These are phyloP conservation scores for Chrysotoxum bicinctum DNA, from an alignment of 2,888 invertebrate genomes.

Conservation along the genomic window DNA sequence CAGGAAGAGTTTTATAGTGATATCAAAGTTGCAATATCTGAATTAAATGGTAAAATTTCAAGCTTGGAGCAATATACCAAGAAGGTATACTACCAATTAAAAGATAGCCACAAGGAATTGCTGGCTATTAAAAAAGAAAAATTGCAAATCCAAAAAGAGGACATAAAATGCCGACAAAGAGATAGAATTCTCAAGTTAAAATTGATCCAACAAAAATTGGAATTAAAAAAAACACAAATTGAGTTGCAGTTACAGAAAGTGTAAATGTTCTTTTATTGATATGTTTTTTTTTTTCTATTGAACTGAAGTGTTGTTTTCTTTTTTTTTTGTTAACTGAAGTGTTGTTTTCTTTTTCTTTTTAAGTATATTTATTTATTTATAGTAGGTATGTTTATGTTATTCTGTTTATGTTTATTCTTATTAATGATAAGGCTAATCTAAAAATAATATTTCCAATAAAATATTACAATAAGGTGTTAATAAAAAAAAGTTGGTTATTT, in stretches of 20 bases:
- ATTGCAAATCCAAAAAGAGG: not conserved
- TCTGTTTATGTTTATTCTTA: not conserved
- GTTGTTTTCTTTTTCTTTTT: too few relatives aligned
- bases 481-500: not conserved
- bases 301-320: too few relatives aligned
- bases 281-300: not conserved
- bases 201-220: not conserved
- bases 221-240: not conserved
- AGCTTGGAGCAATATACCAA: not conserved
- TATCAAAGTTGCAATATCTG: not conserved
- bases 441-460: not conserved
- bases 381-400: not conserved
- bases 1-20: not conserved
- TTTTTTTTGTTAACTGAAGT: too few relatives aligned
- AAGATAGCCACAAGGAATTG: not conserved
- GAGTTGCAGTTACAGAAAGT: not conserved
- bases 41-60: not conserved
- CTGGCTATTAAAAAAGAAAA: not conserved
- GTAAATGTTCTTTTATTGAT: not conserved
- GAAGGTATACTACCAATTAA: not conserved
- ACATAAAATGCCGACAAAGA: not conserved
- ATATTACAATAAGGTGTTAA: not conserved
- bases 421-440: not conserved
- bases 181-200: not conserved
- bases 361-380: too few relatives aligned